phyloP scores from a whole-genome alignment of 2,888 invertebrate genomes.

The Troilus luridus region DNA sequence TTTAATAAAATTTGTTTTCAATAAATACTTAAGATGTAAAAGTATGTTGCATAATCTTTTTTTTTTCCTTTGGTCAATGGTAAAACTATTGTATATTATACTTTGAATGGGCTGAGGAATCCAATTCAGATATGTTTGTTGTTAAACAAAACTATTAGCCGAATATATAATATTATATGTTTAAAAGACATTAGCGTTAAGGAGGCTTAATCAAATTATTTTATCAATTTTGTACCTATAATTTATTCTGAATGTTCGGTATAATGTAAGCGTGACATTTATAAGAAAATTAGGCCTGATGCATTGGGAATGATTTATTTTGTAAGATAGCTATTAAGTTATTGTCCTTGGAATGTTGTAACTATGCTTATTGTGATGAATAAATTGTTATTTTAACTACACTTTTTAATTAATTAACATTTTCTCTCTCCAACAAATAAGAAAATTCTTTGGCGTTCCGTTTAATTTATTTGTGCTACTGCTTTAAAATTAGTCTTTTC shows the following conservation, averaged over 20 bases:
- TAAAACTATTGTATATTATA: not conserved
- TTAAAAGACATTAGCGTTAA: slow-evolving; percentile 30
- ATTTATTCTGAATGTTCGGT: not conserved
- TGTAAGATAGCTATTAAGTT: not conserved
- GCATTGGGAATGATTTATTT: slow-evolving; percentile 19
- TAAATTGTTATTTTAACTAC: slow-evolving; percentile 35
- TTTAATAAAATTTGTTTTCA: not conserved
- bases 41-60: not conserved
- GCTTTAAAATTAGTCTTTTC: no score
- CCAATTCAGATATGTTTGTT: not conserved
- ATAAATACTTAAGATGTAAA: not conserved
- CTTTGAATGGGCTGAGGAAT: not conserved
- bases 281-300: not conserved
- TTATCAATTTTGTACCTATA: not conserved
- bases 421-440: not conserved
- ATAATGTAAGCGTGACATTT: not conserved
- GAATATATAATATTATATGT: not conserved
- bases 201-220: not conserved
- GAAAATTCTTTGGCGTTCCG: not conserved
- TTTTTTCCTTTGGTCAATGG: not conserved
- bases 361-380: slow-evolving; percentile 18
- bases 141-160: not conserved
- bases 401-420: not conserved
- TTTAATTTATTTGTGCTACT: no score
- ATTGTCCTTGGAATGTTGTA: not conserved